phyloP scores from a whole-genome alignment of 2,888 invertebrate genomes.

The Tenthredo mesomela region DNA sequence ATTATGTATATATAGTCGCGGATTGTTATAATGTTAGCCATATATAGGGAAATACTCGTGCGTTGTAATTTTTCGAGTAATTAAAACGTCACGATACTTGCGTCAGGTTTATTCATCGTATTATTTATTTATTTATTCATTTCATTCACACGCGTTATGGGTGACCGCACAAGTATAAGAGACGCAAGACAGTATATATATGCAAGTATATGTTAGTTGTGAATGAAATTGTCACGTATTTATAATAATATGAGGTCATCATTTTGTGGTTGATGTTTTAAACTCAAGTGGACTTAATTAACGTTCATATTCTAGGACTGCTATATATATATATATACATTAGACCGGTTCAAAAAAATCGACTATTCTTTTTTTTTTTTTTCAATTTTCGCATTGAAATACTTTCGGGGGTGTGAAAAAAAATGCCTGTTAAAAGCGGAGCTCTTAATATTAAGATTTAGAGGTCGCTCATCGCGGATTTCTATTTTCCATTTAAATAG shows the following conservation, averaged over 20 bases:
- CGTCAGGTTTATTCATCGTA: neutral
- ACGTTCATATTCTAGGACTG: slow-evolving; percentile 66
- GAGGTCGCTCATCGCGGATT: too few relatives aligned
- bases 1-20: neutral
- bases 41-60: neutral
- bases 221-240: slow-evolving; percentile 18
- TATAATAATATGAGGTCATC: slow-evolving; percentile 62
- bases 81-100: neutral
- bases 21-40: neutral
- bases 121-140: neutral
- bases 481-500: too few relatives aligned
- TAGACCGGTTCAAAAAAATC: too few relatives aligned
- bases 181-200: neutral
- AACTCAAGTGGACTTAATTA: slow-evolving; percentile 70
- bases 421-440: too few relatives aligned
- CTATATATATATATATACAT: too few relatives aligned
- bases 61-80: slow-evolving; percentile 5
- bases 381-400: too few relatives aligned
- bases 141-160: neutral
- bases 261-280: slow-evolving; percentile 58
- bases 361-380: too few relatives aligned
- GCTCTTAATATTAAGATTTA: too few relatives aligned
- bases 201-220: neutral
- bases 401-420: too few relatives aligned
- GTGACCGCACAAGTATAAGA: neutral